Evolutionary conservation across 2,113 vertebrate species (phyloP).

Genomic region (Cynopterus brachyotis): DNA sequence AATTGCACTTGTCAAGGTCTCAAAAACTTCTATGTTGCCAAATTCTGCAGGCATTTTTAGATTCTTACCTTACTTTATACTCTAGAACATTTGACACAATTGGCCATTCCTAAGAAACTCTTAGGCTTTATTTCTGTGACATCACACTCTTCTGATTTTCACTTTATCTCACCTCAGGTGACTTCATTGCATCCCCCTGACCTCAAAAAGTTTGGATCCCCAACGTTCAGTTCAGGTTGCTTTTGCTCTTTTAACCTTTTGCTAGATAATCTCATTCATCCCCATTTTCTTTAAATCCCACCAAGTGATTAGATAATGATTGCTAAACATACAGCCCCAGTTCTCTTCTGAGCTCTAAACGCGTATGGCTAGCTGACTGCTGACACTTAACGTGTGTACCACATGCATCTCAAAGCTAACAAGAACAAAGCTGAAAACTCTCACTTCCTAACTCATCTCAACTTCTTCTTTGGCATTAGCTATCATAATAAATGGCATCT

Average conservation of each 20-base stretch:
- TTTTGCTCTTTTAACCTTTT: not conserved
- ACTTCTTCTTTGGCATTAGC: not conserved
- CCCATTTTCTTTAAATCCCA: not conserved
- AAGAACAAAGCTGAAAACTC: not conserved
- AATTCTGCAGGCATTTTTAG: not conserved
- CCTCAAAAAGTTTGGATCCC: not conserved
- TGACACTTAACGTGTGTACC: not conserved
- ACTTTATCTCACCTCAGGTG: not conserved
- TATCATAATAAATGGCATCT: not conserved
- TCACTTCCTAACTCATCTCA: not conserved
- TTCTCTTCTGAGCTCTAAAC: not conserved
- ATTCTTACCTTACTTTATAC: not conserved
- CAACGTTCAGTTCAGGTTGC: not conserved
- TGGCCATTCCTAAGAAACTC: not conserved
- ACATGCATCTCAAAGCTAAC: not conserved
- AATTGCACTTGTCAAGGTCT: not conserved
- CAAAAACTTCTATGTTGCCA: not conserved
- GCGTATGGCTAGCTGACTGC: not conserved
- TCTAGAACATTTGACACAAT: not conserved
- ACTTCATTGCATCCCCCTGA: not conserved
- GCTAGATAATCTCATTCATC: not conserved
- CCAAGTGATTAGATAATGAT: not conserved
- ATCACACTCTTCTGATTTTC: not conserved
- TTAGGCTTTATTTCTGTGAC: not conserved
- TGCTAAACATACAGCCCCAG: not conserved